Conservation (phyloP, 1,140 invertebrate genomes). For the Drosophila guanche region DNA sequence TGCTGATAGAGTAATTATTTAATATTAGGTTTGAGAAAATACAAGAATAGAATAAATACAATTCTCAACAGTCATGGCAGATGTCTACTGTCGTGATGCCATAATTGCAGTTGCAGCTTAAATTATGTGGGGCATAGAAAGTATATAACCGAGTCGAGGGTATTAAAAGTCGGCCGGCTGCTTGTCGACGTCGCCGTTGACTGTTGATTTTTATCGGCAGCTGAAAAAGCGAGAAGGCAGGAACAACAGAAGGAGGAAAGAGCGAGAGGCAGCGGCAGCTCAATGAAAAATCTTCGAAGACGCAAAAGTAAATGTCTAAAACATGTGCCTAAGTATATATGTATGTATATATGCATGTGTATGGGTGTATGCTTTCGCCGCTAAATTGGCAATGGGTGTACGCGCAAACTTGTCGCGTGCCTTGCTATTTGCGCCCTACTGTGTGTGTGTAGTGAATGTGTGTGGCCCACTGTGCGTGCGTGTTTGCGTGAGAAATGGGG, state of each 20-base stretch:
- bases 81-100: too few relatives aligned
- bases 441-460: too few relatives aligned
- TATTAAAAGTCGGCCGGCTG: conserved; percentile 11
- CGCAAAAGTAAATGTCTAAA: conserved; percentile 41
- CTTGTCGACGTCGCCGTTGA: conserved; percentile 26
- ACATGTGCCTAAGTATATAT: conserved; percentile 3
- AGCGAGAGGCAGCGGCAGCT: conserved; percentile 17
- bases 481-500: conserved; percentile 51
- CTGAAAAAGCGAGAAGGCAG: conserved; percentile 43
- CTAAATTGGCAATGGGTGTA: conserved; percentile 58
- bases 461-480: conserved; percentile 39
- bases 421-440: conserved; percentile 3
- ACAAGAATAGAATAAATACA: too few relatives aligned
- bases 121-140: too few relatives aligned
- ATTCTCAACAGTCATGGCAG: too few relatives aligned
- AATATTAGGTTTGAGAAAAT: too few relatives aligned
- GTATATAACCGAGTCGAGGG: too few relatives aligned
- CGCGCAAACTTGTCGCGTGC: conserved; percentile 58
- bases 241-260: conserved; percentile 12
- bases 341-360: conserved; percentile 5
- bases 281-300: conserved; percentile 67
- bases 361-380: conserved; percentile 21
- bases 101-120: too few relatives aligned
- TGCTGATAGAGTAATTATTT: too few relatives aligned
- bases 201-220: conserved; percentile 68